phyloP scores from a whole-genome alignment of 2,888 invertebrate species.

The Isotomurus palustris region DNA sequence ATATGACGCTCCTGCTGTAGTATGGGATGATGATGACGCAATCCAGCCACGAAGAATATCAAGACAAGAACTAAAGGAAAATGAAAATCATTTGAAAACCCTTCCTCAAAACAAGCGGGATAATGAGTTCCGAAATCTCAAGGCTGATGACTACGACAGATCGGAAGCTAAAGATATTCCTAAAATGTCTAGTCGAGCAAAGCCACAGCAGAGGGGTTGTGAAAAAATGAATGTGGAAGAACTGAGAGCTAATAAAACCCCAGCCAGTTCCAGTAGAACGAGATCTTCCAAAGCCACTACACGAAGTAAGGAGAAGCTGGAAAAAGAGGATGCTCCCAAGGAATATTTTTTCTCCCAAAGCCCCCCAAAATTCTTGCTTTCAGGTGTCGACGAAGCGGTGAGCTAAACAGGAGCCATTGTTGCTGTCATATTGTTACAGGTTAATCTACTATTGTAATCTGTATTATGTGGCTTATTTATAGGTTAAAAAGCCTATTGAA shows the following conservation, averaged over 20 bases:
- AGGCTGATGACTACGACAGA: too few species aligned
- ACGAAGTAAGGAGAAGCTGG: too few species aligned
- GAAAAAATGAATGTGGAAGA: background rate
- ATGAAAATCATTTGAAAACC: background rate
- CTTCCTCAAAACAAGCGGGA: too few species aligned
- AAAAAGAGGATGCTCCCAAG: too few species aligned
- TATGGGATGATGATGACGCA: constrained; percentile 7
- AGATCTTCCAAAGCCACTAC: background rate
- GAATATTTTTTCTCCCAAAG: background rate
- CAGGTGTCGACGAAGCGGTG: background rate
- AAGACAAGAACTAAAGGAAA: background rate
- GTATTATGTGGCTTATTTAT: background rate
- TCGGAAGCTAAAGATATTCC: too few species aligned
- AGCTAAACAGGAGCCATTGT: background rate
- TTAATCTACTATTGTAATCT: background rate
- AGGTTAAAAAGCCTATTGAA: background rate
- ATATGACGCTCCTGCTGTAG: constrained; percentile 1
- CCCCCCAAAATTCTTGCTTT: background rate
- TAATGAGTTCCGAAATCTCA: too few species aligned
- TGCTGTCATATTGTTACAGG: background rate
- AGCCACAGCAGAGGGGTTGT: too few species aligned
- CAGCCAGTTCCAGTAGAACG: background rate
- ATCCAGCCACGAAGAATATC: too few species aligned
- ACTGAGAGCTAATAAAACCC: background rate
- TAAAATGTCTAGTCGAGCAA: too few species aligned